Percentiles rank a stretch among this genome's conserved stretches.
These are phyloP conservation scores for Brienomyrus longianalis DNA, from an alignment of 2,113 vertebrate genomes.

Conservation along the genomic window DNA sequence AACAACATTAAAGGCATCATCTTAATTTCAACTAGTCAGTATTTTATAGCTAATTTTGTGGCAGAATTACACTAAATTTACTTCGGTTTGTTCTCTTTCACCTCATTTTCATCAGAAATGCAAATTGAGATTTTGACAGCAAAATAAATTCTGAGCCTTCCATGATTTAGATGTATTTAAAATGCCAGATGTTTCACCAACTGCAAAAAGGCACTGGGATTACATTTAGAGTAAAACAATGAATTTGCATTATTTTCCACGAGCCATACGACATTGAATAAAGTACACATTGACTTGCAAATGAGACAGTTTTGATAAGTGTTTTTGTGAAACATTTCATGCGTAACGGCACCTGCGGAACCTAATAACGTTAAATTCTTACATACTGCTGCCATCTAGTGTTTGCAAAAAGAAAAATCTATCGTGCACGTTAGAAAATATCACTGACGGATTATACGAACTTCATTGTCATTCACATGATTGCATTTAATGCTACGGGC, in stretches of 20 bases:
- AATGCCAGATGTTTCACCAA: conserved; percentile 41
- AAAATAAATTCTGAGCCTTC: background rate
- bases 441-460: background rate
- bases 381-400: conserved; percentile 56
- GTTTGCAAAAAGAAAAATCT: conserved; percentile 19
- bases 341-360: background rate
- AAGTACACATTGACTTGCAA: background rate
- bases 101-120: background rate
- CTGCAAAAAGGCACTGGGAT: conserved; percentile 38
- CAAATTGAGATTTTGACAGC: background rate
- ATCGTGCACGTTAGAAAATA: background rate
- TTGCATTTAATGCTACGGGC: background rate
- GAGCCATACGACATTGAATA: background rate
- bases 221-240: background rate
- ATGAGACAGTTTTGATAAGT: background rate
- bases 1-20: background rate
- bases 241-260: background rate
- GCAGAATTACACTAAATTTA: background rate
- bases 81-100: background rate
- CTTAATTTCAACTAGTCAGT: background rate
- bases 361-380: conserved; percentile 11
- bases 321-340: background rate
- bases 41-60: background rate
- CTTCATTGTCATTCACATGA: background rate
- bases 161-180: background rate